Evolutionary conservation across 1,140 invertebrate genomes (phyloP), one percentile per base, ranked within the genome.

Genomic region (Pseudomyrmex pallidus): DNA sequence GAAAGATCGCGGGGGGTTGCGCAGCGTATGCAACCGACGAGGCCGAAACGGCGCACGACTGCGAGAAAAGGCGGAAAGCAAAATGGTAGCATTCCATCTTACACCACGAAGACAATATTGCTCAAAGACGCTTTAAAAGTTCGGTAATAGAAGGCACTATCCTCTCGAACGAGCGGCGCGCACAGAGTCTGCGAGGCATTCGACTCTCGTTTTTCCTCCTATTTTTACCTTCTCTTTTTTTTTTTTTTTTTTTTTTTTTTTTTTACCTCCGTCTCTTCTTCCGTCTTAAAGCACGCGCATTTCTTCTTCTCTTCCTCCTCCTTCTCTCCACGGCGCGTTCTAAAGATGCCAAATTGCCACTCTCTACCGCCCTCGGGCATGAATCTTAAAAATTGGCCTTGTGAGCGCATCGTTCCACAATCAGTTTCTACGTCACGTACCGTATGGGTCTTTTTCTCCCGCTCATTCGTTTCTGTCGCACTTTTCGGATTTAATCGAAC

Each of bases 41-140:
- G 54, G 54, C 59, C 7, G 25, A 76, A 80, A 54, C 15, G 87
- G 25, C 50, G 54, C 67, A 25, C 13, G 10, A 25, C 52, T 76
- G 20, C 66, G n/a, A 72, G 59, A 25, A 73, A 52, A 13, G 56
- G 67, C 54, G 54, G 73, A 83, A 85, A 67, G 62, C 70, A 63
- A 73, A 85, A 89, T 83, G 85, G 86, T 57, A 62, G 66, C 76
- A 61, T 86, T 87, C 85, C 66, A 84, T 90, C 80, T 88, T 85
- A 74, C 87, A 62, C 84, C 63, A 59, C 52, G 80, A 54, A 84
- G 74, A 88, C 74, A 88, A 90, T 90, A 87, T 89, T 88, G 90
- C 82, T 85, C 61, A 74, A 85, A 85, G 86, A 84, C 83, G 85
- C 84, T 88, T 90, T 86, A 89, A 90, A 90, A 91, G 84, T 91